Base-by-base conservation (phyloP, 2,888 invertebrate species). In the Drosophila neotestacea region DNA sequence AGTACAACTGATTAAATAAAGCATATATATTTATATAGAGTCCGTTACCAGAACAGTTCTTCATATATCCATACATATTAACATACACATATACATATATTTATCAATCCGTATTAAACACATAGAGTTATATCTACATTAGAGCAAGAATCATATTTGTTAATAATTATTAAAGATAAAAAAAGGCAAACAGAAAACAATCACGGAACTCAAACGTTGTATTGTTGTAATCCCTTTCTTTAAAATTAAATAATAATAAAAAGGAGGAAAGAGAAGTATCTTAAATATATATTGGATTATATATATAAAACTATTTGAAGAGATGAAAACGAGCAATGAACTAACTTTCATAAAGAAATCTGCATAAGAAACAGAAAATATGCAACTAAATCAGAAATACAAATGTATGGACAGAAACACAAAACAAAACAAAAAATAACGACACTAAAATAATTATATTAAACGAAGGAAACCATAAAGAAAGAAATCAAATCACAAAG, bases 1-100 rank as follows among this genome's bases (percentile, higher is more conserved):
- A 68, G 56, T 56, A 56, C 67, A 56, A 56, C 48, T 34, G 38
- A 62, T 13, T 6, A 39, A 32, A 16, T 1, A 36, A 30, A 46
- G 42, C 13, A 41, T 36, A 61, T 32, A 32, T 32, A 59, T 16
- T 51, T 38, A 64, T 38, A 13, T 28, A 70, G 7, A 38, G 10
- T 46, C 34, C 56, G 32, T 13, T 41, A 28, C 36, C 56, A 27
- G 50, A 50, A 56, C n/a, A 44, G 30, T 6, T 32, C 28, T 41
- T 32, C 41, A 27, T 22, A 7, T 4, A 30, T 2, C n/a, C 13
- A 10, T 9, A 54, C 16, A 52, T 22, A 41, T 30, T 16, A 11
- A 13, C n/a, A 11, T 39, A 44, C 27, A 54, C 13, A 54, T 11
- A 30, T 6, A 42, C n/a, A 52, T 39, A 54, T 38, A 47, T n/a